phyloP scores from a whole-genome alignment of 2,797 vertebrate genomes.

The Chiroxiphia lanceolata region DNA sequence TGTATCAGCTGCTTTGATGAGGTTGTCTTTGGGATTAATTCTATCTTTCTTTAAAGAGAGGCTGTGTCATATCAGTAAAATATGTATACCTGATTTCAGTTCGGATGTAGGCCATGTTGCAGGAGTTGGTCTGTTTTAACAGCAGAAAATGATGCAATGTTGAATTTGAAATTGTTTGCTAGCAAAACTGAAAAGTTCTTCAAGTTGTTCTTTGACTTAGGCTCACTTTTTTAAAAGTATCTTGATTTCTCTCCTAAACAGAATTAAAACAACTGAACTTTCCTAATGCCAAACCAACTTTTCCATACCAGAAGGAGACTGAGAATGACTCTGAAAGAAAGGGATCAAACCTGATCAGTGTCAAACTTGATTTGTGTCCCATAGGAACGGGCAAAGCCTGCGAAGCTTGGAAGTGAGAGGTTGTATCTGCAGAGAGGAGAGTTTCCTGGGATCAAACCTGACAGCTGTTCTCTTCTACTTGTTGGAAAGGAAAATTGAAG shows the following conservation, averaged over 20 bases:
- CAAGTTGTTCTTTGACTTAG: background rate
- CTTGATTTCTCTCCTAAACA: background rate
- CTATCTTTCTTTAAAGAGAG: background rate
- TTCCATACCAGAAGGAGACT: background rate
- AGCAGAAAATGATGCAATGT: background rate
- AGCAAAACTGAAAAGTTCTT: background rate
- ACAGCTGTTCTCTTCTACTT: background rate
- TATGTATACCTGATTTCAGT: background rate
- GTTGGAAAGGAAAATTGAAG: background rate
- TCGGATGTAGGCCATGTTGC: accelerated
- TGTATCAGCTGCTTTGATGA: background rate
- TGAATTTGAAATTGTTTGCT: background rate
- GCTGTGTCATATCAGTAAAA: background rate
- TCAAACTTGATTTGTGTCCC: too few relatives aligned
- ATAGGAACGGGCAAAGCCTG: accelerated
- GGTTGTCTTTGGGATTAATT: background rate
- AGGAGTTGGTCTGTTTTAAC: background rate
- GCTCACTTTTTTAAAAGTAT: background rate
- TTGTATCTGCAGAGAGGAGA: accelerated
- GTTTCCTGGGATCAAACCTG: background rate
- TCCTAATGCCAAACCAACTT: background rate
- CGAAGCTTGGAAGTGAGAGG: accelerated
- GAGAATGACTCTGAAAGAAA: background rate
- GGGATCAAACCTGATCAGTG: too few relatives aligned
- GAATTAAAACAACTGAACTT: background rate